phyloP scores from a whole-genome alignment of 1,140 invertebrate genomes.

The Probaryconus sp. region DNA sequence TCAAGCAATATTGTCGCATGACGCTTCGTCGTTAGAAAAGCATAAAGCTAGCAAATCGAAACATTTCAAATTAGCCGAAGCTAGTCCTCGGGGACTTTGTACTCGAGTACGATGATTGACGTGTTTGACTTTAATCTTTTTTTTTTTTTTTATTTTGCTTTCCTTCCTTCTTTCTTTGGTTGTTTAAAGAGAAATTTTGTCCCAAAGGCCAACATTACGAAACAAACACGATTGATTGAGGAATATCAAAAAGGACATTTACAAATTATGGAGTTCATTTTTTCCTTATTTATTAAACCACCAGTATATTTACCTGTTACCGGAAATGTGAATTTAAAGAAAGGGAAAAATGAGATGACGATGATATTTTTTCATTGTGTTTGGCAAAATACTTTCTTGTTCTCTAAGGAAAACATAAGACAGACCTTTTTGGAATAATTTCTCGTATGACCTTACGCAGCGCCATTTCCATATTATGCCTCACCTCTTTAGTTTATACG shows the following conservation, averaged over 20 bases:
- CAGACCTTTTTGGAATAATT: constrained; percentile 47
- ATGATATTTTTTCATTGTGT: too few species aligned
- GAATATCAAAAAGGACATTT: constrained; percentile 3
- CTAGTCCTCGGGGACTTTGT: constrained; percentile 65
- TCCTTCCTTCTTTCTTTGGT: not conserved
- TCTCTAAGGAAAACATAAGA: constrained; percentile 37
- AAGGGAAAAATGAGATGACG: too few species aligned
- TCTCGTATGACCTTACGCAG: constrained; percentile 49
- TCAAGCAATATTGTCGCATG: constrained; percentile 68
- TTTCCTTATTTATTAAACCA: too few species aligned
- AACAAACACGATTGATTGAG: not conserved
- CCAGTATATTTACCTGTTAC: too few species aligned
- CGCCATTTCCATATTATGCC: constrained; percentile 60
- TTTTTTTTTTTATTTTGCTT: constrained; percentile 26
- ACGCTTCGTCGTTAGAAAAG: constrained; percentile 63
- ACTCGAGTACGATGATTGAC: constrained; percentile 50
- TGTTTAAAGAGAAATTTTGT: constrained; percentile 2
- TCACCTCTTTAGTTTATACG: constrained; percentile 54
- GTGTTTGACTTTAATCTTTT: constrained; percentile 52
- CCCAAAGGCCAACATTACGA: not conserved
- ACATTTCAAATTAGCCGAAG: constrained; percentile 69
- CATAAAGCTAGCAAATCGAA: constrained; percentile 53
- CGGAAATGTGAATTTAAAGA: too few species aligned
- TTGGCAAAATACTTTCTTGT: too few species aligned
- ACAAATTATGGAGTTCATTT: too few species aligned